Evolutionary conservation across 2,888 invertebrate species (phyloP).

Genomic region (Noctuana brunneofusca): DNA sequence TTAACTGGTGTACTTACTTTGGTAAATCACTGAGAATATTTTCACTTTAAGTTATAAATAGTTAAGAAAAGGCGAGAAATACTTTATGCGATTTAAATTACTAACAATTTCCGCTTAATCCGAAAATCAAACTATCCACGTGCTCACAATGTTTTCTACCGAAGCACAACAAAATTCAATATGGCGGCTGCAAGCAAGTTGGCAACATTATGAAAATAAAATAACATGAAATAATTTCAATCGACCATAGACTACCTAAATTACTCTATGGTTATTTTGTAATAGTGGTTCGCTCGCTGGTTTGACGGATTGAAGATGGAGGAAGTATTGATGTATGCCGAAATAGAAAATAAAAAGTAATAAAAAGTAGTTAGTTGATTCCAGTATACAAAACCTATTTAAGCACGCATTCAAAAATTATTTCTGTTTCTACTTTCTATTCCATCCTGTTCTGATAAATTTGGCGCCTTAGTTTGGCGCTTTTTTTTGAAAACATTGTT

Average conservation of each 20-base stretch:
- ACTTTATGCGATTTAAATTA: conserved; percentile 56
- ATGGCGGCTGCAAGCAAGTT: conserved; percentile 74
- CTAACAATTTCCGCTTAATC: conserved; percentile 73
- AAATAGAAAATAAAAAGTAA: too few species aligned
- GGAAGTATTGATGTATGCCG: too few species aligned
- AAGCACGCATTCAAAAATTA: too few species aligned
- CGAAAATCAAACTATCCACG: conserved; percentile 82
- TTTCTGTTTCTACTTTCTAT: too few species aligned
- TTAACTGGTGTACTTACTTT: conserved; percentile 64
- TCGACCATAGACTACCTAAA: neutral
- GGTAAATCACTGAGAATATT: conserved; percentile 55
- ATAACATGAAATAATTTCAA: neutral
- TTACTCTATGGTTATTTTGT: too few species aligned
- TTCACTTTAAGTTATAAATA: conserved; percentile 53
- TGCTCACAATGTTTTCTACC: conserved; percentile 87
- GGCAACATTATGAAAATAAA: conserved; percentile 31
- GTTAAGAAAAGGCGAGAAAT: conserved; percentile 54
- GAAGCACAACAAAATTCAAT: conserved; percentile 84
- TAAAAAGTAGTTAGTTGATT: too few species aligned
- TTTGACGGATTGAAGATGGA: too few species aligned
- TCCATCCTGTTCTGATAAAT: too few species aligned
- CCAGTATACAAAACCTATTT: too few species aligned
- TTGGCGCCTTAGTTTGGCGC: too few species aligned
- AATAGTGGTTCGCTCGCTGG: too few species aligned
- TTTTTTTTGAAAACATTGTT: too few species aligned